These are phyloP conservation scores for Tetramorium parvispinum DNA, from an alignment of 1,140 invertebrate genomes.

Conservation along the genomic window DNA sequence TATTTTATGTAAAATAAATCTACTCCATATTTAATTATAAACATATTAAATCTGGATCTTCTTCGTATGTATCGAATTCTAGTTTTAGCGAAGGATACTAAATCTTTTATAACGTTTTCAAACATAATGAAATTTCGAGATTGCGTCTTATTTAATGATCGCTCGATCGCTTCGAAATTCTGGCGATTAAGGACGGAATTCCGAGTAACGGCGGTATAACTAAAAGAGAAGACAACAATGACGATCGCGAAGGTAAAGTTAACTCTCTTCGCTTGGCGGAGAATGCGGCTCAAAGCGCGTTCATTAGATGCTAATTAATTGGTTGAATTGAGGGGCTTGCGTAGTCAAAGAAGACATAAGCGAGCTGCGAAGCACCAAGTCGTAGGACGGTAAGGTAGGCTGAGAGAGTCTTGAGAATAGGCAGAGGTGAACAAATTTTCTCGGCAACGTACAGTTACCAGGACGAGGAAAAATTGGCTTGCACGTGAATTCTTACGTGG, in stretches of 20 bases:
- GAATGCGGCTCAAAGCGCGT: slow-evolving; percentile 77
- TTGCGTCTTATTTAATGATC: slow-evolving; percentile 28
- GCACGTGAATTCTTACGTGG: neutral
- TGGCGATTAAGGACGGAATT: slow-evolving; percentile 43
- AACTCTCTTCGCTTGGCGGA: slow-evolving; percentile 59
- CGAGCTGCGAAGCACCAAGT: slow-evolving; percentile 49
- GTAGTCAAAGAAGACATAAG: slow-evolving; percentile 73
- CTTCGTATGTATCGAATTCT: neutral
- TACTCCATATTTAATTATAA: neutral
- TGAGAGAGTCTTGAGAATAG: neutral
- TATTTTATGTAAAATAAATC: neutral
- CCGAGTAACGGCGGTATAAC: slow-evolving; percentile 16
- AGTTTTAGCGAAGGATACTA: neutral
- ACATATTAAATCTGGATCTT: neutral
- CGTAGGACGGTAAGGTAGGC: slow-evolving; percentile 7
- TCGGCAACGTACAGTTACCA: neutral
- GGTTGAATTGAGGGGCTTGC: slow-evolving; percentile 75
- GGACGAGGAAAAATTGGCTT: neutral
- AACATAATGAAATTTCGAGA: slow-evolving; percentile 27
- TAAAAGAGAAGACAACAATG: slow-evolving; percentile 49
- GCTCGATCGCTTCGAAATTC: slow-evolving; percentile 11
- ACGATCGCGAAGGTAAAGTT: slow-evolving; percentile 42
- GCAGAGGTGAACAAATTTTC: slow-evolving; percentile 14
- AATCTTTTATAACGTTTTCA: neutral
- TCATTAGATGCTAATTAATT: slow-evolving; percentile 80